Conservation (phyloP, 2,888 invertebrate species). For the Dasysyrphus albostriatus region DNA sequence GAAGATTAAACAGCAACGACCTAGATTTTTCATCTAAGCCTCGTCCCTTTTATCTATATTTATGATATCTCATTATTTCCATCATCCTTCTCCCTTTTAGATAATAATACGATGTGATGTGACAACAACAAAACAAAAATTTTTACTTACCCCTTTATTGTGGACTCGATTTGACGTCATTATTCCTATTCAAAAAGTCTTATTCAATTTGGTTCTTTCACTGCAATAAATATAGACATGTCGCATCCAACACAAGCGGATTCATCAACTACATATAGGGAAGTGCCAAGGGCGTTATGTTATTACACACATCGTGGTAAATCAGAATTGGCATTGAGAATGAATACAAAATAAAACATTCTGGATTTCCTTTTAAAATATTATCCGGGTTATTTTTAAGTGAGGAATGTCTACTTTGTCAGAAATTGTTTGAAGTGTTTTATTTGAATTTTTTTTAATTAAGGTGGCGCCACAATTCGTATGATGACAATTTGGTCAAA, state of each 20-base stretch:
- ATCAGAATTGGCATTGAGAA: no score
- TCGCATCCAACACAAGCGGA: slow-evolving; percentile 33
- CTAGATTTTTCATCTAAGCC: slow-evolving; percentile 25
- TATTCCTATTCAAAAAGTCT: slow-evolving; percentile 49
- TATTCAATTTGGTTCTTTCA: slow-evolving; percentile 60
- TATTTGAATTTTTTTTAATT: no score
- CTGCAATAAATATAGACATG: slow-evolving; percentile 57
- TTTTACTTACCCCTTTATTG: slow-evolving; percentile 19
- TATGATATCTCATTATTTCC: slow-evolving; percentile 40
- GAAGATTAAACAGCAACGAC: slow-evolving; percentile 37
- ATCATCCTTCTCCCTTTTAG: background rate
- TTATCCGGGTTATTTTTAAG: no score
- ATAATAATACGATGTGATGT: background rate
- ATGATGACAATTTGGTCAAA: no score
- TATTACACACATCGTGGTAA: no score
- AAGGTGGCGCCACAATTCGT: no score
- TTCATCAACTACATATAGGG: background rate
- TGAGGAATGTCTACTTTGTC: no score
- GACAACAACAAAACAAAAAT: background rate
- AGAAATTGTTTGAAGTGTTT: no score
- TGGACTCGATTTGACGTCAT: slow-evolving; percentile 61
- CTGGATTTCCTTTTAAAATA: no score
- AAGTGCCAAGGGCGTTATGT: background rate
- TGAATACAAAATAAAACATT: no score
- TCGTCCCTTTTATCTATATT: slow-evolving; percentile 18